These are phyloP conservation scores for Bungarus multicinctus DNA, from an alignment of 2,113 vertebrate genomes.

Conservation along the genomic window DNA sequence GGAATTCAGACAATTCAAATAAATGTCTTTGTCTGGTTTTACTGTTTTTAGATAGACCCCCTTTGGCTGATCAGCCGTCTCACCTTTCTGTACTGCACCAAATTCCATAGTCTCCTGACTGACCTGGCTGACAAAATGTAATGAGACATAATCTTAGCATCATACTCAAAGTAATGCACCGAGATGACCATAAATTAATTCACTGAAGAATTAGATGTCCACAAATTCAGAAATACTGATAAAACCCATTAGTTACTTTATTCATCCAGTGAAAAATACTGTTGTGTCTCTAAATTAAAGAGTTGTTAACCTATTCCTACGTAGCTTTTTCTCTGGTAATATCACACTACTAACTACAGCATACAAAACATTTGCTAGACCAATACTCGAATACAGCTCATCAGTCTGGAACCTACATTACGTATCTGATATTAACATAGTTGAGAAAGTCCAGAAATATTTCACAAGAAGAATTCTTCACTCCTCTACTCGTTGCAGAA, in stretches of 20 bases:
- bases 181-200: background rate
- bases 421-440: too few relatives aligned
- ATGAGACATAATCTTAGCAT: conserved; percentile 10
- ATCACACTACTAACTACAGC: too few relatives aligned
- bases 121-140: conserved; percentile 12
- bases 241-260: background rate
- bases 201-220: background rate
- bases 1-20: background rate
- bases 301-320: too few relatives aligned
- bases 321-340: too few relatives aligned
- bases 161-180: conserved; percentile 3
- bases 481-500: too few relatives aligned
- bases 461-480: too few relatives aligned
- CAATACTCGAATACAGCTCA: too few relatives aligned
- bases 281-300: background rate
- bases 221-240: background rate
- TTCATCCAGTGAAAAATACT: background rate
- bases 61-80: background rate
- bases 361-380: too few relatives aligned
- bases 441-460: too few relatives aligned
- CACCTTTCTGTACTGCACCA: conserved; percentile 3
- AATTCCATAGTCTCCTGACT: conserved; percentile 32
- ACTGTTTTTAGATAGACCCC: background rate
- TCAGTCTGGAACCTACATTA: too few relatives aligned
- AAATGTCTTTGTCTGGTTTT: background rate